Conservation (phyloP, 2,797 vertebrate genomes). For the Cichlasoma orientale region DNA sequence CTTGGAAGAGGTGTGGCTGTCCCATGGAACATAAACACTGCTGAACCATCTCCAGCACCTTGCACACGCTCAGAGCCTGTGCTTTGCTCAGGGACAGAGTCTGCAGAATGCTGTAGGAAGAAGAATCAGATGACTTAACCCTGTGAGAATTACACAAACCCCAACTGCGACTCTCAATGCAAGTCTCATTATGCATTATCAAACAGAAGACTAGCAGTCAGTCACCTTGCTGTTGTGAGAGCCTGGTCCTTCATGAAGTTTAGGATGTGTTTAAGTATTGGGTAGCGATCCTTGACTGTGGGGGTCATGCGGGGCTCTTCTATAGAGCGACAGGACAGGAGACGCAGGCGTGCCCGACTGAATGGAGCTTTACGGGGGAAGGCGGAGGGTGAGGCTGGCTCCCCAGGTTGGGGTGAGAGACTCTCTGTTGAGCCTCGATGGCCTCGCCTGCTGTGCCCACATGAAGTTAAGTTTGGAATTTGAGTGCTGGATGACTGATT, state of each 20-base stretch:
- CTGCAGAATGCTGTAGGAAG: constrained; percentile 85
- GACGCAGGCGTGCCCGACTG: constrained; percentile 89
- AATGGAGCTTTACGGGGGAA: constrained; percentile 86
- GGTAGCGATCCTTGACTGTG: constrained; percentile 90
- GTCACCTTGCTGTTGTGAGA: constrained; percentile 87
- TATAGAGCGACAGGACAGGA: constrained; percentile 92
- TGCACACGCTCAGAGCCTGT: constrained; percentile 88
- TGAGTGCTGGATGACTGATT: constrained; percentile 37
- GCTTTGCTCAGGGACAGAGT: constrained; percentile 90
- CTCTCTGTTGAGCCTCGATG: constrained; percentile 78
- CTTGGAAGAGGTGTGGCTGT: constrained; percentile 93
- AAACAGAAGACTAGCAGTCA: background rate
- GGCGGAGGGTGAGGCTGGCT: constrained; percentile 83
- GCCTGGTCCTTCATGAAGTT: constrained; percentile 93
- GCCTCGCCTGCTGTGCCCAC: constrained; percentile 53
- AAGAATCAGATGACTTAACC: background rate
- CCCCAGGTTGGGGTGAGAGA: constrained; percentile 75
- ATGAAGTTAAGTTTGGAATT: constrained; percentile 49
- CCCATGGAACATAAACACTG: constrained; percentile 88
- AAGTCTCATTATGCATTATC: background rate
- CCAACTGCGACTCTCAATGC: background rate
- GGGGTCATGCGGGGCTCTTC: constrained; percentile 87
- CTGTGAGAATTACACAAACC: background rate
- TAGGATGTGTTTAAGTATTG: constrained; percentile 87
- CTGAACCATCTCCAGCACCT: constrained; percentile 87